Base-by-base conservation (phyloP, 2,113 vertebrate genomes). In the Todiramphus chloris region DNA sequence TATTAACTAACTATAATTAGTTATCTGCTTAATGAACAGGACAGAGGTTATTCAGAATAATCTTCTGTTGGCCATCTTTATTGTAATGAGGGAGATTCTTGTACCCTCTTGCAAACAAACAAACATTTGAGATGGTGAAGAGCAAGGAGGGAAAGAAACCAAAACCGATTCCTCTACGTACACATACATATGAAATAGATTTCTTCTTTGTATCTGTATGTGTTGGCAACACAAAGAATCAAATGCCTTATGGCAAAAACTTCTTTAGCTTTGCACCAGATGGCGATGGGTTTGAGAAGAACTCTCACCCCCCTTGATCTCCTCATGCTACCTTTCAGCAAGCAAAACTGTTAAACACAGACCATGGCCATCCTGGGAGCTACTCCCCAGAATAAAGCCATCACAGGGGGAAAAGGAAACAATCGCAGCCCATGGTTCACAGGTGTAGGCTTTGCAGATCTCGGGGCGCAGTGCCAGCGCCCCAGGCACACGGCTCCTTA, bases 361-460 rank as follows among this genome's bases (percentile, higher is more conserved):
- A 23, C 7, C 50, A 28, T 18, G 23, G 3, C 50, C 19, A 2
- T 1, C 0, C 10, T 8, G 70, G 44, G 37, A 39, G 20, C 33
- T 27, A 3, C 37, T 27, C 23, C 7, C 48, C 23, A 7, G 11
- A 56, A 55, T 41, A 18, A 46, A 21, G 1, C 44, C 4, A 27
- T 37, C 25, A 4, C 1, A 19, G 30, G 63, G 30, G 11, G 4
- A 19, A 62, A 62, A 30, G 3, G 13, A 11, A 2, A 35, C 19
- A 46, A 19, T 3, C 0, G 4, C 50, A 8, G 1, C 2, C 8
- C 8, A 10, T 5, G 13, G 64, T 27, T 18, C 50, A 62, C 23
- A 35, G 37, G 13, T 0, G 10, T 2, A 30, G 33, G 6, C 41
- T 35, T 3, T 20, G 0, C 1, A 28, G 7, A 30, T 27, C 9